A percentile compares a stretch with the other conserved stretches of the same genome.
These are phyloP conservation scores for Conus canariensis DNA, from an alignment of 2,888 invertebrate genomes.

Conservation along the genomic window DNA sequence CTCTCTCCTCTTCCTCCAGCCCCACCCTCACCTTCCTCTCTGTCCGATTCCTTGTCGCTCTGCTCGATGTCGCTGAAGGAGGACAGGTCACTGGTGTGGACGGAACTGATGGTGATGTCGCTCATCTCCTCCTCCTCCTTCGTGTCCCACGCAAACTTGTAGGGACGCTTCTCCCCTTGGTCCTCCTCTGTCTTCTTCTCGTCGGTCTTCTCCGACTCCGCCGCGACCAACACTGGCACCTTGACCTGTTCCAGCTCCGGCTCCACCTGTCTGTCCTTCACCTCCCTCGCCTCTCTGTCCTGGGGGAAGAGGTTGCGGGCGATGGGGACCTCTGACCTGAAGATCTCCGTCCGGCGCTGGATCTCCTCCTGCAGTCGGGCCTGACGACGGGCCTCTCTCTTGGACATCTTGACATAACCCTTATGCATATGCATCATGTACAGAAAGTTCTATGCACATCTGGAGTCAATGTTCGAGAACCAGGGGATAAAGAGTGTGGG, in stretches of 20 bases:
- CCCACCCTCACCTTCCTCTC: background rate
- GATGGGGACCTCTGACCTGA: background rate
- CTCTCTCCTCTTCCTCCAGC: too few species aligned
- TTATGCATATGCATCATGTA: too few species aligned
- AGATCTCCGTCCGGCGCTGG: background rate
- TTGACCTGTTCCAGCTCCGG: constrained; percentile 19
- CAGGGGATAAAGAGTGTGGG: too few species aligned
- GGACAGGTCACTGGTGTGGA: constrained; percentile 80
- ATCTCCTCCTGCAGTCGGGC: constrained; percentile 6
- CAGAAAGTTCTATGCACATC: too few species aligned
- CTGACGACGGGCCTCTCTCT: background rate
- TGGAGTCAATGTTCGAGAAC: too few species aligned
- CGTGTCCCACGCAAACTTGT: constrained; percentile 74
- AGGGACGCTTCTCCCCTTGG: constrained; percentile 30
- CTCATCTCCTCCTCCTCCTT: constrained; percentile 61
- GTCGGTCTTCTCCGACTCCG: constrained; percentile 39
- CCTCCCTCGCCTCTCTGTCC: background rate
- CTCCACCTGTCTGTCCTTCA: background rate
- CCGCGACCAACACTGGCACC: background rate
- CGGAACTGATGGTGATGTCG: constrained; percentile 77
- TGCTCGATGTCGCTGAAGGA: constrained; percentile 70
- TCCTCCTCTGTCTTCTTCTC: constrained; percentile 35
- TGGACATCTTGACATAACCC: background rate
- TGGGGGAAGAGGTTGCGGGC: constrained; percentile 1
- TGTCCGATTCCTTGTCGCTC: background rate